phyloP scores from a whole-genome alignment of 2,888 invertebrate species.

The Ophion ventricosus region DNA sequence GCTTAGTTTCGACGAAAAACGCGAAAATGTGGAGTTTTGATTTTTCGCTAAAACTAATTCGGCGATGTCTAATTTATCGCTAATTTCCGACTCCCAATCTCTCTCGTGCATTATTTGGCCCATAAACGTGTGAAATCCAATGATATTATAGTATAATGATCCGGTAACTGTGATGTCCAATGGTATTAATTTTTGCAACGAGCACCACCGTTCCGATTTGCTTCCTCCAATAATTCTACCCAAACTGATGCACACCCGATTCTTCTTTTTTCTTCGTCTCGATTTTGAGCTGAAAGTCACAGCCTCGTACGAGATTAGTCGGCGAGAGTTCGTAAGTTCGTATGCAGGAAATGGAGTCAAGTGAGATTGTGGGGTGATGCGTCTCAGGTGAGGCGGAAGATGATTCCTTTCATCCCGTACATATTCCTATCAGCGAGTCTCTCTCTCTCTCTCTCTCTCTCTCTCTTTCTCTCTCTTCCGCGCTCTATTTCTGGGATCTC shows the following conservation, averaged over 20 bases:
- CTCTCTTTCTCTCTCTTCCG: constrained; percentile 1
- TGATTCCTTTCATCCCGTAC: constrained; percentile 65
- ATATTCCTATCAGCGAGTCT: constrained; percentile 19
- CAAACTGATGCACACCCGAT: neutral
- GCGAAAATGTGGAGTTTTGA: too few species aligned
- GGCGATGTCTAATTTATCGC: too few species aligned
- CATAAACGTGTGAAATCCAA: too few species aligned
- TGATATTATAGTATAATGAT: too few species aligned
- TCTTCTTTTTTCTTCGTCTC: neutral
- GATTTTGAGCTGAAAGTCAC: too few species aligned
- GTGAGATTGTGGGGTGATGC: constrained; percentile 69
- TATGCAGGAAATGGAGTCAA: constrained; percentile 28
- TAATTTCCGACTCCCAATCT: too few species aligned
- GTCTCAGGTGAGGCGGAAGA: constrained; percentile 72
- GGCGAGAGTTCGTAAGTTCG: neutral
- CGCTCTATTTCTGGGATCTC: constrained; percentile 3
- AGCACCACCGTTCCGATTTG: neutral
- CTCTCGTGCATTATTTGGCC: too few species aligned
- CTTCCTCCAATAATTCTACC: neutral
- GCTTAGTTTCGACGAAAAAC: too few species aligned
- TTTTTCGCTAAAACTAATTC: too few species aligned
- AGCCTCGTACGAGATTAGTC: too few species aligned
- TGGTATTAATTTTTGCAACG: too few species aligned
- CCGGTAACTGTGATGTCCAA: too few species aligned
- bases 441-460: constrained; percentile 8